Evolutionary conservation across 2,888 invertebrate genomes (phyloP), one percentile per base, ranked within the genome.

Genomic region (Sisyra nigra): DNA sequence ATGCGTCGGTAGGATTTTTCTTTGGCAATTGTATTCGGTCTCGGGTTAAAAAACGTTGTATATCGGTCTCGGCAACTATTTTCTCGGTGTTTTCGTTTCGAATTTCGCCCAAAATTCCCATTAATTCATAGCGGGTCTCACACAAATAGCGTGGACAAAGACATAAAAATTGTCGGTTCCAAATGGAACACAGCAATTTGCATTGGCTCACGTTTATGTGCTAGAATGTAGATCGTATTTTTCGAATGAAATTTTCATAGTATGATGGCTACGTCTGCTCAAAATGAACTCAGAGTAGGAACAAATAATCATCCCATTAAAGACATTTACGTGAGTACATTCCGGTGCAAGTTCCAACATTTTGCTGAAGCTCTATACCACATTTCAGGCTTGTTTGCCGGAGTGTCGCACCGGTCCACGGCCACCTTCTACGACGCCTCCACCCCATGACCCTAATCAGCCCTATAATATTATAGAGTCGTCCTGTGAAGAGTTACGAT

Each of bases 401-500:
- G 63, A 62, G 33, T 64, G 56, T 66, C 70, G 54, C 63, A 65
- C 65, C 56, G 69, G 57, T 57, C 57, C 62, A 61, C 71, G 59
- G 57, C 67, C 51, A 54, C 61, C 60, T 61, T 68, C 53, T 62
- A 64, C 55, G 56, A 61, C 57, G 58, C 71, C 53, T 63, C 65
- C 56, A 56, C 61, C 57, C 58, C 71, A 65, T 60, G 74, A 64
- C 67, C 74, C 63, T 62, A 74, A 61, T 67, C 62, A 59, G 58
- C 68, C 55, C 61, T 69, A 61, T 68, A 68, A 43, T 38, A 32
- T 43, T 3, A 18, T 38, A 4, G 43, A 43, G 11, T 43, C 43
- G 34, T 58, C 59, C 17, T 66, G 83, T 52, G 96, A 96, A 66
- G 92, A 92, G 65, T 68, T 91, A 63, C 74, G 88, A 67, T 96